Conservation (phyloP, 2,797 vertebrate genomes). For the Enteromius mattozi region DNA sequence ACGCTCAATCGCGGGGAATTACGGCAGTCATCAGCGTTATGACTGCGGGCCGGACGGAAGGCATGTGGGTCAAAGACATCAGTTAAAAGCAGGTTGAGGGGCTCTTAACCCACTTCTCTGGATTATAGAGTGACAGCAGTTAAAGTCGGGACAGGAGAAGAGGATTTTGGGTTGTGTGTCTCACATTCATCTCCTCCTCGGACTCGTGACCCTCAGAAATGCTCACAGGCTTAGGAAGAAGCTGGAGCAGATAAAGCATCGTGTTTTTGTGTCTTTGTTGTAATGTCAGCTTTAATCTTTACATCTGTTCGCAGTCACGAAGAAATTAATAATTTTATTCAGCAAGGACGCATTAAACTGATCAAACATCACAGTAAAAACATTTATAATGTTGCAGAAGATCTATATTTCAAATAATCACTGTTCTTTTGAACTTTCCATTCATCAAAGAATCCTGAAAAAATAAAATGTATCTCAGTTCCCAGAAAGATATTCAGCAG, state of each 20-base stretch:
- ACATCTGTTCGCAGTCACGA: not conserved
- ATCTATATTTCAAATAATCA: not conserved
- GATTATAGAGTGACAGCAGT: constrained; percentile 47
- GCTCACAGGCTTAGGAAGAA: not conserved
- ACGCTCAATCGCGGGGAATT: constrained; percentile 37
- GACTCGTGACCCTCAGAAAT: constrained; percentile 2
- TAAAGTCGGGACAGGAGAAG: constrained; percentile 37
- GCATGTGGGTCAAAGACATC: constrained; percentile 39
- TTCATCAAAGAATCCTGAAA: not conserved
- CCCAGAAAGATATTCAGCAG: not conserved
- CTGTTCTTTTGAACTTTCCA: not conserved
- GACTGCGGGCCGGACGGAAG: constrained; percentile 28
- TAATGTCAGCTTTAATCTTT: not conserved
- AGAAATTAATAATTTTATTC: not conserved
- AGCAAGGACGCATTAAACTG: not conserved
- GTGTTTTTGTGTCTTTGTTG: not conserved
- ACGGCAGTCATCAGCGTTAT: constrained; percentile 40
- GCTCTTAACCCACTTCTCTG: constrained; percentile 39
- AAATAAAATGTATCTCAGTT: not conserved
- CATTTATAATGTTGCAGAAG: not conserved
- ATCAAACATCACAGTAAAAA: not conserved
- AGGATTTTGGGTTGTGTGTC: constrained; percentile 5
- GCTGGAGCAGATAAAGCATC: not conserved
- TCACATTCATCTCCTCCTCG: constrained; percentile 7
- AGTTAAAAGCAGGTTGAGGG: constrained; percentile 50